A percentile compares a stretch with the other conserved stretches of the same genome.
phyloP scores from a whole-genome alignment of 2,113 vertebrate genomes.

The Gymnogyps californianus region DNA sequence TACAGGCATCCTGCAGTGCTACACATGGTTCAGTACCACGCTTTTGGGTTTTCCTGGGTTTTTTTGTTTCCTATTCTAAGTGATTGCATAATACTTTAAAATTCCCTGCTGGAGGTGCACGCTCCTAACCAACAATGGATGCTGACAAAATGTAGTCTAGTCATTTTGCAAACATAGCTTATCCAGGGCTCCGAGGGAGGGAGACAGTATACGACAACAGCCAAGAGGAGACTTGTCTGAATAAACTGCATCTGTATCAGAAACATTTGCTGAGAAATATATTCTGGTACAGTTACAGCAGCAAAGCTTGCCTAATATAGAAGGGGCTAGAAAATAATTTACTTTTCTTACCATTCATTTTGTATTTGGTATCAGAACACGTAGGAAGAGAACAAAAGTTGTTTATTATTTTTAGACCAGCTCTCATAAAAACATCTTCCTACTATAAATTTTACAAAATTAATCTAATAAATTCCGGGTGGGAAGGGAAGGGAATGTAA shows the following conservation, averaged over 20 bases:
- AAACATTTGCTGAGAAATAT: neutral
- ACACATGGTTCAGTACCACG: accelerated
- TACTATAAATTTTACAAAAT: neutral
- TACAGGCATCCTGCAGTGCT: neutral
- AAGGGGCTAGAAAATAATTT: neutral
- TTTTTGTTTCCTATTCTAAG: neutral
- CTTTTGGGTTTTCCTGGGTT: neutral
- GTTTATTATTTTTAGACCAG: neutral
- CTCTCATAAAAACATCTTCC: neutral
- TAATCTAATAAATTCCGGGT: neutral
- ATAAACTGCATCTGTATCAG: neutral
- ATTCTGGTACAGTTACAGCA: neutral
- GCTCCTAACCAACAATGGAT: neutral
- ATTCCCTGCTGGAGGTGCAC: neutral
- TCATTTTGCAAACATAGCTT: neutral
- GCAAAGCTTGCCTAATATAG: neutral
- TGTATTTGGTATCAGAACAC: neutral
- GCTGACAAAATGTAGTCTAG: neutral
- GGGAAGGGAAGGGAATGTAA: neutral
- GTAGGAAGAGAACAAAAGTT: neutral
- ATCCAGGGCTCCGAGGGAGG: neutral
- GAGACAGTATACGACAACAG: neutral
- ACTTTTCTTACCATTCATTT: neutral
- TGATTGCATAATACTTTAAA: neutral
- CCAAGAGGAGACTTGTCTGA: neutral